phyloP scores from a whole-genome alignment of 2,888 invertebrate species.

The Malthinus seriepunctatus region DNA sequence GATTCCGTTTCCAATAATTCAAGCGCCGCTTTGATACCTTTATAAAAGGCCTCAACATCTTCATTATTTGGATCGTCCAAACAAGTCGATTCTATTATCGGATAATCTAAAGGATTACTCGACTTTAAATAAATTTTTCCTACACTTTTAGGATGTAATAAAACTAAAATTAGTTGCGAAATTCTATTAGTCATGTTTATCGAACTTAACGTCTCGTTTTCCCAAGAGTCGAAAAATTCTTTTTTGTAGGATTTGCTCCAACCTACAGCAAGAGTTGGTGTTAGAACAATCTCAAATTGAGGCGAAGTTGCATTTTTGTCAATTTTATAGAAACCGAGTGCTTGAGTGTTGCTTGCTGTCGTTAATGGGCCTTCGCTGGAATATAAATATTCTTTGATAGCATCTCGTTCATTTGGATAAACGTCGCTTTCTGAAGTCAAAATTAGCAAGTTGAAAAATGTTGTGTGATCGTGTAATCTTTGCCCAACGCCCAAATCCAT shows the following conservation, averaged over 20 bases:
- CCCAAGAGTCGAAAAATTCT: not conserved
- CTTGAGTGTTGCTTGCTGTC: slow-evolving; percentile 23
- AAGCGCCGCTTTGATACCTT: slow-evolving; percentile 57
- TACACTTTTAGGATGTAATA: slow-evolving; percentile 40
- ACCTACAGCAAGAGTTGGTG: not conserved
- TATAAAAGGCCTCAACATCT: slow-evolving; percentile 66
- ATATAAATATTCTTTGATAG: slow-evolving; percentile 31
- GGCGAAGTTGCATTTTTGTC: not conserved
- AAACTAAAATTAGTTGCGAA: slow-evolving; percentile 22
- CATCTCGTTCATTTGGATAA: slow-evolving; percentile 9
- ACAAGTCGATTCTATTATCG: slow-evolving; percentile 39
- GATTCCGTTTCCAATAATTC: slow-evolving; percentile 55
- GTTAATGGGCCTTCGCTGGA: slow-evolving; percentile 30
- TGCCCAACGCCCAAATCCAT: slow-evolving; percentile 38
- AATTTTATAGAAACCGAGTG: slow-evolving; percentile 18
- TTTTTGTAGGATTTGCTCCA: not conserved
- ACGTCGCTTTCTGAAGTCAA: slow-evolving; percentile 24
- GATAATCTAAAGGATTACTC: slow-evolving; percentile 40
- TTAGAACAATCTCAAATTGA: slow-evolving; percentile 6
- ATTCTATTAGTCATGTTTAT: not conserved
- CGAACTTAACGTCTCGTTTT: too few relatives aligned
- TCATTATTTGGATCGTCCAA: slow-evolving; percentile 56
- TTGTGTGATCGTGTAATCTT: slow-evolving; percentile 39
- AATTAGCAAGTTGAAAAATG: slow-evolving; percentile 33
- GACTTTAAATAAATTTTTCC: slow-evolving; percentile 41